A percentile compares a stretch with the other conserved stretches of the same genome.
These are phyloP conservation scores for Falco peregrinus DNA, from an alignment of 2,797 vertebrate genomes.

Conservation along the genomic window DNA sequence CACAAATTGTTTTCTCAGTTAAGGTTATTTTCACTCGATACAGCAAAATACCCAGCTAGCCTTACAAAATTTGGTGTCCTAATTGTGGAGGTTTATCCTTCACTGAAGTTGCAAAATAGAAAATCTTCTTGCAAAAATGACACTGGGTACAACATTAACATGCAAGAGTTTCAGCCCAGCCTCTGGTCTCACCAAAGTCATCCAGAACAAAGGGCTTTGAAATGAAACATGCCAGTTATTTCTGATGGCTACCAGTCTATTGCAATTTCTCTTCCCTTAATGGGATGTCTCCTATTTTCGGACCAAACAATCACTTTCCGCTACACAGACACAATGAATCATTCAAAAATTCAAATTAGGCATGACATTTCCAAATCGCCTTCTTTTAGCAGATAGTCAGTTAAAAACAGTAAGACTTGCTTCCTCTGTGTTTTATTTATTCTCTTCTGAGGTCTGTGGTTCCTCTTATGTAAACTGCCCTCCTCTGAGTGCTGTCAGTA, in stretches of 20 bases:
- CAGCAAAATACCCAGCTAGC: not conserved
- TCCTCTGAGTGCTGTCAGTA: not conserved
- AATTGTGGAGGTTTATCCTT: not conserved
- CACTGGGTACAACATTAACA: not conserved
- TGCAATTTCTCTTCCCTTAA: constrained; percentile 43
- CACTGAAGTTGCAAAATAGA: not conserved
- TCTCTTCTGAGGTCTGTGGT: not conserved
- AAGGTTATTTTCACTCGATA: constrained; percentile 14
- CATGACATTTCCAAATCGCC: constrained; percentile 38
- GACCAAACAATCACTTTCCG: constrained; percentile 51
- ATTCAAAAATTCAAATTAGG: constrained; percentile 62
- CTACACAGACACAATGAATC: constrained; percentile 36
- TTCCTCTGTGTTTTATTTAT: not conserved
- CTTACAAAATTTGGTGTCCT: not conserved
- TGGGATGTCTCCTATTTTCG: constrained; percentile 51
- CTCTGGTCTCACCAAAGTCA: constrained; percentile 3
- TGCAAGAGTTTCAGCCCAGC: constrained; percentile 6
- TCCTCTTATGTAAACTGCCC: not conserved
- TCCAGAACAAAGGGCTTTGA: constrained; percentile 31
- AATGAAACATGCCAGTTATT: constrained; percentile 19
- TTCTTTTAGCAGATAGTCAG: constrained; percentile 30
- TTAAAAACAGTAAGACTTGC: constrained; percentile 14
- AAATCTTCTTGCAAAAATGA: not conserved
- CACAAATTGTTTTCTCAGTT: not conserved
- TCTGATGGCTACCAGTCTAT: constrained; percentile 39